phyloP scores from a whole-genome alignment of 2,797 vertebrate species.

The Meriones psammophilus region DNA sequence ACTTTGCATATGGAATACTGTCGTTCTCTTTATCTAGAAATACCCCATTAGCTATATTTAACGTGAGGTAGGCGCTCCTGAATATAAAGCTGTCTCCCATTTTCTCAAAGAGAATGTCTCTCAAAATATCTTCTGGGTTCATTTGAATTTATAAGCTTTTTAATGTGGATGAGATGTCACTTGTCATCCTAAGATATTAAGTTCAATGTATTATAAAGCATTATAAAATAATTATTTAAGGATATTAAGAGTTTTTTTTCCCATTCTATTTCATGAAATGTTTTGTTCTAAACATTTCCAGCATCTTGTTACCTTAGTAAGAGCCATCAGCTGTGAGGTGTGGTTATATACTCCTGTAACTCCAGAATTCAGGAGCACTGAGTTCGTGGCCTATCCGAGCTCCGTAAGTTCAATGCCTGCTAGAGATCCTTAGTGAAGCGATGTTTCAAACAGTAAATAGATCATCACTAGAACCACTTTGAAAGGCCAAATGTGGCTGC shows the following conservation, averaged over 20 bases:
- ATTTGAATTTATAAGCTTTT: conserved; percentile 48
- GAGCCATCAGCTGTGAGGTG: background rate
- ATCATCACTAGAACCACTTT: background rate
- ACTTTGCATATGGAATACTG: background rate
- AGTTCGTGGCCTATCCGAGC: background rate
- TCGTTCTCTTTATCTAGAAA: background rate
- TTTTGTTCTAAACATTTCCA: background rate
- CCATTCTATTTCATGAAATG: background rate
- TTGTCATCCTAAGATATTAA: conserved; percentile 26
- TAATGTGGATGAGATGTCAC: conserved; percentile 1
- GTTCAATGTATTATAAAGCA: background rate
- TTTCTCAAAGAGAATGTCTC: background rate
- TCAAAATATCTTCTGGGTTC: conserved; percentile 36
- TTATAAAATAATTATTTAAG: background rate
- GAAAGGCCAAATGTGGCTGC: background rate
- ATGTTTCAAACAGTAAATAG: background rate
- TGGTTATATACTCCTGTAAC: background rate
- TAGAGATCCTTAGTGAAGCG: background rate
- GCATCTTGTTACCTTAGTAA: background rate
- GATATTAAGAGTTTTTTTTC: background rate
- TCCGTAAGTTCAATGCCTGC: background rate
- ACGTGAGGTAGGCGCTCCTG: background rate
- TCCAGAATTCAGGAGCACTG: background rate
- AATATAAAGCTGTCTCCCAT: background rate
- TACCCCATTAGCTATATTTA: background rate